Conservation (phyloP, 2,888 invertebrate species). For the Empis stercorea region DNA sequence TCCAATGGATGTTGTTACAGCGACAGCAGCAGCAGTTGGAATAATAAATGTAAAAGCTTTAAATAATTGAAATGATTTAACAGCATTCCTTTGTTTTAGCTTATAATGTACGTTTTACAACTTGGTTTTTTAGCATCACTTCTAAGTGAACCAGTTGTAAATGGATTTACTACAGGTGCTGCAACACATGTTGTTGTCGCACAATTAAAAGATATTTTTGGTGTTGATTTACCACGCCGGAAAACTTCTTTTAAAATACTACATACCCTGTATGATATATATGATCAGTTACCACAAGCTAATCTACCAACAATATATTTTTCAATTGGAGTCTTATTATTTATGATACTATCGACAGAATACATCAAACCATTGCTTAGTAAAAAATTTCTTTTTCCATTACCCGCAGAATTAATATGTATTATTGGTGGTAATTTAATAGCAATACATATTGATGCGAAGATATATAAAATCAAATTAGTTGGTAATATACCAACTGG, state of each 20-base stretch:
- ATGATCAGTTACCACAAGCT: constrained; percentile 21
- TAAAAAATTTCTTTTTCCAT: constrained; percentile 49
- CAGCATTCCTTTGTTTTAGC: no score
- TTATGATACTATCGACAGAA: constrained; percentile 52
- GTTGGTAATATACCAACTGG: constrained; percentile 60
- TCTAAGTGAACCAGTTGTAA: constrained; percentile 52
- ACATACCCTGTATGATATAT: constrained; percentile 16
- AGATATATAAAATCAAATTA: constrained; percentile 30
- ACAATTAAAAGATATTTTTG: constrained; percentile 51
- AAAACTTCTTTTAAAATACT: constrained; percentile 48
- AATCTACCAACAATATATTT: constrained; percentile 50
- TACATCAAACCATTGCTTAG: constrained; percentile 45
- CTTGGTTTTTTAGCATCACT: constrained; percentile 47
- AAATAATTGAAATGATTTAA: no score
- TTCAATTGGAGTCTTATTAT: constrained; percentile 45
- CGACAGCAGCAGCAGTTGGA: constrained; percentile 59
- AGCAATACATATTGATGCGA: constrained; percentile 32
- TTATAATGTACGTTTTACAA: constrained; percentile 44
- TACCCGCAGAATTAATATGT: constrained; percentile 62
- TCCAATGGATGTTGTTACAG: constrained; percentile 55
- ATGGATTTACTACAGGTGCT: constrained; percentile 57
- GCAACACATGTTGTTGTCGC: constrained; percentile 56
- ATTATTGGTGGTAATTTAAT: constrained; percentile 54
- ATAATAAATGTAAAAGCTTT: constrained; percentile 44
- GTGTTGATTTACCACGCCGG: constrained; percentile 41